Evolutionary conservation across 2,797 vertebrate genomes (phyloP).

Genomic region (Acipenser transmontanus): DNA sequence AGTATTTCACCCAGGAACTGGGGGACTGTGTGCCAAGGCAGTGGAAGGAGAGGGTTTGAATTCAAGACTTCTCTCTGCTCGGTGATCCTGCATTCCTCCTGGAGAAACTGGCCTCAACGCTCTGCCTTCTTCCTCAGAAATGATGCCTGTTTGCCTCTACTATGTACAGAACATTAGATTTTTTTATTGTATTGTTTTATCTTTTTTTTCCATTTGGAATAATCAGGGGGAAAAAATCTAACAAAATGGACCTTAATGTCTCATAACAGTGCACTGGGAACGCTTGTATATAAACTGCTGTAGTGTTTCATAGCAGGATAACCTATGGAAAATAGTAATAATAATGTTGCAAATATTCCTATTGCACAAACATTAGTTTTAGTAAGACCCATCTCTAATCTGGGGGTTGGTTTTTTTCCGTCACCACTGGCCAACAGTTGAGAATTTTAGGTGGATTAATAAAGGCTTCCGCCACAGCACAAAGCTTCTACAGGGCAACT

Average conservation of each 20-base stretch:
- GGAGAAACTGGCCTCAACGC: not conserved
- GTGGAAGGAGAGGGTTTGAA: slow-evolving; percentile 25
- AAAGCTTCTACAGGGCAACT: too few species aligned
- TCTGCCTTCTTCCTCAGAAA: slow-evolving; percentile 1
- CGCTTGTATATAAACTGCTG: slow-evolving; percentile 57
- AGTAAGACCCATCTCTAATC: not conserved
- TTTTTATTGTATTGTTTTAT: slow-evolving; percentile 35
- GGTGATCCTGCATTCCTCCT: slow-evolving; percentile 4
- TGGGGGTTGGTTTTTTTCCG: slow-evolving; percentile 34
- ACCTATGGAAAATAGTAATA: slow-evolving; percentile 46
- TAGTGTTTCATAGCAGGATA: slow-evolving; percentile 48
- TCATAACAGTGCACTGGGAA: slow-evolving; percentile 15
- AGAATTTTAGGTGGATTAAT: too few species aligned
- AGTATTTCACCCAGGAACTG: slow-evolving; percentile 55
- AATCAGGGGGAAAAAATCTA: slow-evolving; percentile 43
- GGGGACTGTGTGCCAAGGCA: slow-evolving; percentile 58
- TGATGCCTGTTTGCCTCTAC: slow-evolving; percentile 38
- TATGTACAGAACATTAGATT: slow-evolving; percentile 53
- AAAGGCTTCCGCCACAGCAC: too few species aligned
- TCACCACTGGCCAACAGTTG: slow-evolving; percentile 30
- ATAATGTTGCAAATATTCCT: slow-evolving; percentile 46
- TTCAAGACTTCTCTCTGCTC: slow-evolving; percentile 53
- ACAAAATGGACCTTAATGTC: slow-evolving; percentile 41
- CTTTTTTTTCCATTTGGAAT: not conserved
- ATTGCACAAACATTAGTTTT: slow-evolving; percentile 58